These are phyloP conservation scores for Galaxea fascicularis DNA, from an alignment of 92 coral and sea anemone genomes.

Conservation along the genomic window DNA sequence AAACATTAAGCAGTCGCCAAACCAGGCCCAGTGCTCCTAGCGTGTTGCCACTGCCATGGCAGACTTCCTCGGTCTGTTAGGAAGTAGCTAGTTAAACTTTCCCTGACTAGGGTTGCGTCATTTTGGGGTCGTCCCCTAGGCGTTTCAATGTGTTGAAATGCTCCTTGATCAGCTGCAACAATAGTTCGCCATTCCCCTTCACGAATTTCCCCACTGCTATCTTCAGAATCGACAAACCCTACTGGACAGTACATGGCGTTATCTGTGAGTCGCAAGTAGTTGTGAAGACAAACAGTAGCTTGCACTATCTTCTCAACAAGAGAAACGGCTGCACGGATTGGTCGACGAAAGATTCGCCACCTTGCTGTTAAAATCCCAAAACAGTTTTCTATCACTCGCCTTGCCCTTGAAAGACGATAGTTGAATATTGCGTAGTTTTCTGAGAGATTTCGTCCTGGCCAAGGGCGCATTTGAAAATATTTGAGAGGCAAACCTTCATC, in stretches of 20 bases:
- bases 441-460: constrained; percentile 48
- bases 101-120: constrained; percentile 30
- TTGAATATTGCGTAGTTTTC: constrained; percentile 54
- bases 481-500: constrained; percentile 47
- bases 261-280: constrained; percentile 62
- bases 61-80: constrained; percentile 54
- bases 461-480: constrained; percentile 51
- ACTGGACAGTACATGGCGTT: constrained; percentile 53
- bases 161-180: constrained; percentile 36
- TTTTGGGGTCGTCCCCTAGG: constrained; percentile 44
- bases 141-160: constrained; percentile 32
- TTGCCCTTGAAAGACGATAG: constrained; percentile 44
- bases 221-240: constrained; percentile 64
- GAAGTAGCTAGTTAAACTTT: constrained; percentile 45
- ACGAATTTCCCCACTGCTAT: constrained; percentile 48
- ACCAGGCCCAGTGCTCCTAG: constrained; percentile 50
- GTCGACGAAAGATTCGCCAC: constrained; percentile 59
- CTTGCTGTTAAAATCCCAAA: constrained; percentile 44
- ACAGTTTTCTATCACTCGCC: constrained; percentile 52
- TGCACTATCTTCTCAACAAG: constrained; percentile 48
- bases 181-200: constrained; percentile 69
- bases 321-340: constrained; percentile 46
- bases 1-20: neutral
- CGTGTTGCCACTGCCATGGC: constrained; percentile 60
- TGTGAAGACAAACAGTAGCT: constrained; percentile 63